Evolutionary conservation across 2,797 vertebrate genomes (phyloP).

Genomic region (Oreortyx pictus): DNA sequence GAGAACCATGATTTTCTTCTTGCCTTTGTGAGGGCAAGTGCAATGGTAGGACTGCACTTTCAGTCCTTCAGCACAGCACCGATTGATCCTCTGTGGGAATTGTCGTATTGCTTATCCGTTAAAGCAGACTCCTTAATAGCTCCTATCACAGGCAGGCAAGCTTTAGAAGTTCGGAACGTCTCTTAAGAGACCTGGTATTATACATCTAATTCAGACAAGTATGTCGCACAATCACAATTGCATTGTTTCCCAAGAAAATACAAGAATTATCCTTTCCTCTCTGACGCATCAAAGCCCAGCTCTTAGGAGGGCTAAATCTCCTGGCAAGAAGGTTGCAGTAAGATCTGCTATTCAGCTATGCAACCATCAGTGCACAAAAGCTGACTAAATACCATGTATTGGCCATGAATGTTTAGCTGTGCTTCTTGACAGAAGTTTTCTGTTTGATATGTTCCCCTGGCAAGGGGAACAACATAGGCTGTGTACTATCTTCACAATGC

Average conservation of each 20-base stretch:
- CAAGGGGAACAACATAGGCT: background rate
- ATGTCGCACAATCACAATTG: conserved; percentile 18
- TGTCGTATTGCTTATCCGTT: conserved; percentile 57
- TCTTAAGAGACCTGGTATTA: conserved; percentile 65
- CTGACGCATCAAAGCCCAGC: conserved; percentile 45
- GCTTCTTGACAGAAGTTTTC: conserved; percentile 4
- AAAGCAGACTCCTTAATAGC: conserved; percentile 63
- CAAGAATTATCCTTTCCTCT: conserved; percentile 60
- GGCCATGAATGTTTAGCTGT: background rate
- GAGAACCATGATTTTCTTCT: background rate
- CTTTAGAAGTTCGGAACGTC: conserved; percentile 30
- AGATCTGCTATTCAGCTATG: conserved; percentile 2
- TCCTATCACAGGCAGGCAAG: conserved; percentile 60
- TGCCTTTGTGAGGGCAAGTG: background rate
- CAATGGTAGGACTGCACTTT: background rate
- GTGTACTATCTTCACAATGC: background rate
- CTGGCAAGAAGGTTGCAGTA: conserved; percentile 45
- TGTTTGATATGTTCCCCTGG: conserved; percentile 1
- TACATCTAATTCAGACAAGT: conserved; percentile 52
- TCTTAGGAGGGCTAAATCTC: conserved; percentile 46
- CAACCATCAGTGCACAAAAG: background rate
- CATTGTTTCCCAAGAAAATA: conserved; percentile 66
- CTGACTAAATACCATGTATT: background rate
- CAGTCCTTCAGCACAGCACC: conserved; percentile 28
- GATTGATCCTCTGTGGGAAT: conserved; percentile 60